phyloP scores from a whole-genome alignment of 2,797 vertebrate genomes.

The Alosa sapidissima region DNA sequence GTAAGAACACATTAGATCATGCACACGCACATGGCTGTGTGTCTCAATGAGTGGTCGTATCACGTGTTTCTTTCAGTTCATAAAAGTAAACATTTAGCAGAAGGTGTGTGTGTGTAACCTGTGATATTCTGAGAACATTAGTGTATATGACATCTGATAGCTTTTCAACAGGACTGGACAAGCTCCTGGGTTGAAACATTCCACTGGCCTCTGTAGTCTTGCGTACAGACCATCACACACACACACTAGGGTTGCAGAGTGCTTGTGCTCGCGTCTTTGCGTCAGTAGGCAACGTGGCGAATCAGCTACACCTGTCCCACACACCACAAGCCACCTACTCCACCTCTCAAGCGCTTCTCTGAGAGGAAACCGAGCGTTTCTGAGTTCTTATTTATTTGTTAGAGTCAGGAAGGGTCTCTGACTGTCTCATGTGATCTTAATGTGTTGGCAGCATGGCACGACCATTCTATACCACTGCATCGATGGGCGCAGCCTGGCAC shows the following conservation, averaged over 20 bases:
- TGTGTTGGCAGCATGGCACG: too few species aligned
- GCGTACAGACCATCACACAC: neutral
- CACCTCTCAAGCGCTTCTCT: too few species aligned
- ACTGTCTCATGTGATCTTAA: too few species aligned
- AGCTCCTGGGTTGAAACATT: conserved; percentile 32
- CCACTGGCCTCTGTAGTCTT: neutral
- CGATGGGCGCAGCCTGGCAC: too few species aligned
- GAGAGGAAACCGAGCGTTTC: neutral
- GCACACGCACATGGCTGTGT: conserved; percentile 20
- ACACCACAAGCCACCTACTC: neutral
- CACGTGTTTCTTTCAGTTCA: conserved; percentile 32
- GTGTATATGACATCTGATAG: conserved; percentile 27
- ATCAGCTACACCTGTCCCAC: too few species aligned
- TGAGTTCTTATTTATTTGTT: neutral
- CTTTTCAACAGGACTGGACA: conserved; percentile 31
- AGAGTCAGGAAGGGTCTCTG: too few species aligned
- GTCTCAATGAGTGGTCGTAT: conserved; percentile 28
- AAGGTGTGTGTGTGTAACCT: neutral
- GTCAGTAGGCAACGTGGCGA: neutral
- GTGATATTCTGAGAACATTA: conserved; percentile 18
- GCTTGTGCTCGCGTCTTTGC: too few species aligned
- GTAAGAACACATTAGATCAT: conserved; percentile 39
- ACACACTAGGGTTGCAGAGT: too few species aligned
- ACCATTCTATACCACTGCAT: too few species aligned
- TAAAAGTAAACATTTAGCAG: conserved; percentile 22